These are phyloP conservation scores for Aurelia aurita complex sp. Pacific DNA, from an alignment of 30 jellyfish, hydroid and myxozoan species.

Conservation along the genomic window DNA sequence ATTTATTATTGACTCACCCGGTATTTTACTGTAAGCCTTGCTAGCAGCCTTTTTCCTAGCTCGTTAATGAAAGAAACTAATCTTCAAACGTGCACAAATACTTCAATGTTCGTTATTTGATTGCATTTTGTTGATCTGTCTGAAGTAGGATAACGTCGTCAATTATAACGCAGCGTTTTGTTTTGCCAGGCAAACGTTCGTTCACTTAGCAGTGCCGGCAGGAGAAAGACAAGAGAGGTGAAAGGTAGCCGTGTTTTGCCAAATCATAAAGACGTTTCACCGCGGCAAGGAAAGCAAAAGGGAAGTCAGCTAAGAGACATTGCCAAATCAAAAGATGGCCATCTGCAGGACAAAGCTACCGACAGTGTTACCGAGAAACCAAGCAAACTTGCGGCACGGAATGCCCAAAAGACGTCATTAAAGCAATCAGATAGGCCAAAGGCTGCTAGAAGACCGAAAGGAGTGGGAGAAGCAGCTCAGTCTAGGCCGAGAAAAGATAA, in stretches of 20 bases:
- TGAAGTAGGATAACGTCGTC: no score
- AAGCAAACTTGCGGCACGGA: background rate
- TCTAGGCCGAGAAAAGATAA: slow-evolving; percentile 6
- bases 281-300: slow-evolving; percentile 38
- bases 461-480: background rate
- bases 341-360: no score
- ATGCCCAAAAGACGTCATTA: background rate
- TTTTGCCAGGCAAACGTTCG: slow-evolving; percentile 45
- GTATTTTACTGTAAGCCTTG: no score
- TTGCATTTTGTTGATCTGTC: no score
- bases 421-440: slow-evolving; percentile 5
- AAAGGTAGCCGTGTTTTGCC: slow-evolving; percentile 53
- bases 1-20: no score
- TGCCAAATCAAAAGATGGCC: background rate
- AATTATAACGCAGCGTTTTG: background rate
- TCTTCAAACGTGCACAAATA: no score
- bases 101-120: no score
- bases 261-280: slow-evolving; percentile 57
- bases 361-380: background rate
- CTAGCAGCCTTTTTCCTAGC: no score
- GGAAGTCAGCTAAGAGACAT: slow-evolving; percentile 21
- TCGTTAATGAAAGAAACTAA: no score
- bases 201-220: slow-evolving; percentile 79
- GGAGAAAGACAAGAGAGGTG: slow-evolving; percentile 73
- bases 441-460: background rate